These are phyloP conservation scores for Odontocolon sp. DNA, from an alignment of 2,888 invertebrate genomes.

Conservation along the genomic window DNA sequence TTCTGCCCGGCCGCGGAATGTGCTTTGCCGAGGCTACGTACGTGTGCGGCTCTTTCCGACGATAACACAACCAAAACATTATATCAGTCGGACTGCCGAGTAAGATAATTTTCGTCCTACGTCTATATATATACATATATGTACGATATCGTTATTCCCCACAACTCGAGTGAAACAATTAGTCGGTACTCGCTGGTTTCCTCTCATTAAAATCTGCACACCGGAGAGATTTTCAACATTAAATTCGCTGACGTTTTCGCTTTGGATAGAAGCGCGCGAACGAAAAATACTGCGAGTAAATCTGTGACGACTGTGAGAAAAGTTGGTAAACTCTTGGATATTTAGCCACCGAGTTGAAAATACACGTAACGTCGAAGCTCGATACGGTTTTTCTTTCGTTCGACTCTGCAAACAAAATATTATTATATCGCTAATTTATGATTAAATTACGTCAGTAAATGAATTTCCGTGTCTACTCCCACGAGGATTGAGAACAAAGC, in stretches of 20 bases:
- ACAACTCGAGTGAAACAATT: slow-evolving; percentile 27
- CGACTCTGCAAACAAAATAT: too few relatives aligned
- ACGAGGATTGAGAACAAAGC: too few relatives aligned
- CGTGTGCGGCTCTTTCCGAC: slow-evolving; percentile 12
- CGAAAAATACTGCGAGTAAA: too few relatives aligned
- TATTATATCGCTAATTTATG: too few relatives aligned
- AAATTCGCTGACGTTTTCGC: slow-evolving; percentile 1
- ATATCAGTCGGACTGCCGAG: slow-evolving; percentile 8
- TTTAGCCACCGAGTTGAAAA: too few relatives aligned
- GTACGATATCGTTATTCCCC: slow-evolving; percentile 10
- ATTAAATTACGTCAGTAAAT: too few relatives aligned
- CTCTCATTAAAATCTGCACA: not conserved
- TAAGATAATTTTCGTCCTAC: slow-evolving; percentile 11
- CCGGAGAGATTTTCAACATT: slow-evolving; percentile 15
- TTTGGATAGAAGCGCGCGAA: not conserved
- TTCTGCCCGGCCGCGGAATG: slow-evolving; percentile 6
- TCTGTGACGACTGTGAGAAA: not conserved
- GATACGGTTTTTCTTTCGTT: too few relatives aligned
- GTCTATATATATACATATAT: not conserved
- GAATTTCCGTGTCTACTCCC: too few relatives aligned
- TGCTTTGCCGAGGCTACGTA: not conserved
- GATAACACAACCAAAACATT: not conserved
- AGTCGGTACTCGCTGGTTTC: slow-evolving; percentile 11
- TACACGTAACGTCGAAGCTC: too few relatives aligned
- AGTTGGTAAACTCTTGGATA: too few relatives aligned